Percentiles rank a stretch among this genome's conserved stretches.
Evolutionary conservation across 1,140 invertebrate genomes (phyloP).

Genomic region (Trichogramma pretiosum): DNA sequence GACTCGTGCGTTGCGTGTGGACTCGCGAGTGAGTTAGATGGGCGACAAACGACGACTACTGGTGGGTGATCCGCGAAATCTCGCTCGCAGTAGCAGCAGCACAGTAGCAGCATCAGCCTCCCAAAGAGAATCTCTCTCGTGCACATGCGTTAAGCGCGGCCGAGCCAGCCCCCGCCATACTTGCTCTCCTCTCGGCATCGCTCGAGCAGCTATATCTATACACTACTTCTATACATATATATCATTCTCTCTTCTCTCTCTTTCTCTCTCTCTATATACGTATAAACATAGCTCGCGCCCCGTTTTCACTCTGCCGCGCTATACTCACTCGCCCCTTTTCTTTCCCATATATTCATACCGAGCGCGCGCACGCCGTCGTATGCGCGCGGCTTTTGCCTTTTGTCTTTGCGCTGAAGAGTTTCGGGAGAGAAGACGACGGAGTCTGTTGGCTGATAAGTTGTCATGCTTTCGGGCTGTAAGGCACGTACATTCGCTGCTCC

Average conservation of each 20-base stretch:
- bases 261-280: no score
- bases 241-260: slow-evolving; percentile 20
- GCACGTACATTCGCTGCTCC: no score
- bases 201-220: no score
- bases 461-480: no score
- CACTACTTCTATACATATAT: no score
- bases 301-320: slow-evolving; percentile 4
- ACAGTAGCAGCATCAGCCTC: slow-evolving; percentile 37
- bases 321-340: slow-evolving; percentile 27
- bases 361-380: slow-evolving; percentile 25
- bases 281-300: no score
- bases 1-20: not conserved
- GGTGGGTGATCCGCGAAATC: slow-evolving; percentile 42
- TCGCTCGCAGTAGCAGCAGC: slow-evolving; percentile 33
- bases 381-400: slow-evolving; percentile 9
- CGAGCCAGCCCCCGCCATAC: slow-evolving; percentile 24
- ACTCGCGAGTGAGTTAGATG: not conserved
- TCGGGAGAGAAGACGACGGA: not conserved
- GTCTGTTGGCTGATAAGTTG: no score
- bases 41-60: slow-evolving; percentile 43
- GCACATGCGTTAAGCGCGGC: slow-evolving; percentile 44
- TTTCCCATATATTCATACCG: not conserved
- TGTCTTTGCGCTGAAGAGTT: slow-evolving; percentile 5
- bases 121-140: slow-evolving; percentile 43
- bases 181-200: no score